phyloP scores from a whole-genome alignment of 2,888 invertebrate species.

The Trypoxylon attenuatum region DNA sequence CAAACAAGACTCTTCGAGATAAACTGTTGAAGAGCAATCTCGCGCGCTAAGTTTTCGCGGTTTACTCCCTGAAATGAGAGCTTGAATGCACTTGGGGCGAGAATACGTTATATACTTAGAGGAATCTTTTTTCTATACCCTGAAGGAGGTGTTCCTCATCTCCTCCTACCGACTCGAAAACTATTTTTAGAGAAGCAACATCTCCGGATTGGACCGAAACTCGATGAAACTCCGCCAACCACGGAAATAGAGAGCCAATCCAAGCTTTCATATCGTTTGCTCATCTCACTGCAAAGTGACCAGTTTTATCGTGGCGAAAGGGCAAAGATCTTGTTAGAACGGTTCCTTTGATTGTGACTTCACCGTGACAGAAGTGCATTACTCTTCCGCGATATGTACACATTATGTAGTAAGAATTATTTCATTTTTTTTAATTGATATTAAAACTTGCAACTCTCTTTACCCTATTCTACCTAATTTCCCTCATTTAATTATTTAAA shows the following conservation, averaged over 20 bases:
- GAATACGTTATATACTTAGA: constrained; percentile 41
- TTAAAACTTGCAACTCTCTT: too few species aligned
- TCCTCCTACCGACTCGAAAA: constrained; percentile 67
- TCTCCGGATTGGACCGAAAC: constrained; percentile 60
- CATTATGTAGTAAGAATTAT: too few species aligned
- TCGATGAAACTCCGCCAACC: constrained; percentile 63
- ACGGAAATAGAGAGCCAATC: constrained; percentile 57
- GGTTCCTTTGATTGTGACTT: constrained; percentile 40
- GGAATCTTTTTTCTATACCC: constrained; percentile 37
- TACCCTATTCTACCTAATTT: too few species aligned
- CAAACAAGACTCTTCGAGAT: too few species aligned
- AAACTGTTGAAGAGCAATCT: too few species aligned
- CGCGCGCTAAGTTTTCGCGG: too few species aligned
- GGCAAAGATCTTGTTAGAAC: constrained; percentile 34
- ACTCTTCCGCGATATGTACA: constrained; percentile 15
- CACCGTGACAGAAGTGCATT: constrained; percentile 26
- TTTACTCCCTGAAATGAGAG: too few species aligned
- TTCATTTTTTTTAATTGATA: too few species aligned
- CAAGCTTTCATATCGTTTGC: constrained; percentile 19
- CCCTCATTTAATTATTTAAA: too few species aligned
- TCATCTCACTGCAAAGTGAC: constrained; percentile 34
- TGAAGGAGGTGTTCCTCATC: constrained; percentile 60
- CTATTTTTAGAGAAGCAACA: constrained; percentile 64
- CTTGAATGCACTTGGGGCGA: constrained; percentile 6
- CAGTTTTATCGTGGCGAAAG: constrained; percentile 37